phyloP scores from a whole-genome alignment of 1,140 invertebrate species.

The Drosophila equinoxialis region DNA sequence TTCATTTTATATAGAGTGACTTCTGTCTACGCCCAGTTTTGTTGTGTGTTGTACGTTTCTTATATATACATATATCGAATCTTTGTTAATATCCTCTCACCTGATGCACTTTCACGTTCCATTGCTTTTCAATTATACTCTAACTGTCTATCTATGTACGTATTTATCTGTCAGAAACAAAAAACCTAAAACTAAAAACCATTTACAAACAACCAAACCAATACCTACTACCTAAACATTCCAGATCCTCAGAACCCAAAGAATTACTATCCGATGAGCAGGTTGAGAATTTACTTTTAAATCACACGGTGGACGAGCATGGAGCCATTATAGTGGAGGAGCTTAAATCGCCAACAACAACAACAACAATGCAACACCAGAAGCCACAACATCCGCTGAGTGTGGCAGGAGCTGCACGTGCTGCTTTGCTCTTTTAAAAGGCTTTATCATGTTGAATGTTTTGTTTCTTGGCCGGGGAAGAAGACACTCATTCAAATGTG shows the following conservation, averaged over 20 bases:
- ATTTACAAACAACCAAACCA: constrained; percentile 43
- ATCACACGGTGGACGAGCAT: constrained; percentile 76
- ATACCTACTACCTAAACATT: constrained; percentile 54
- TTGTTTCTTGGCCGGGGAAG: constrained; percentile 9
- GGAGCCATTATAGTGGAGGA: constrained; percentile 78
- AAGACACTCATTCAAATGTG: not conserved
- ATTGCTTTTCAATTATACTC: constrained; percentile 5
- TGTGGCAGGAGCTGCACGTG: constrained; percentile 49
- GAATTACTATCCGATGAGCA: constrained; percentile 82
- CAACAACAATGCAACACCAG: constrained; percentile 48
- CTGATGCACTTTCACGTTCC: constrained; percentile 1
- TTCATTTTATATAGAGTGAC: not conserved
- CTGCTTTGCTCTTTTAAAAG: constrained; percentile 59
- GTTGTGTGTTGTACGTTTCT: constrained; percentile 7
- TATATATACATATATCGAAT: not conserved
- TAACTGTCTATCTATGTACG: constrained; percentile 11
- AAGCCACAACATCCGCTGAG: constrained; percentile 57
- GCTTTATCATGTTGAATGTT: not conserved
- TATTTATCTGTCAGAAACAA: constrained; percentile 18
- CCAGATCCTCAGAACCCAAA: constrained; percentile 80
- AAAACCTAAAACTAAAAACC: constrained; percentile 1
- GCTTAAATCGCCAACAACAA: constrained; percentile 73
- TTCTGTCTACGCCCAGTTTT: constrained; percentile 6
- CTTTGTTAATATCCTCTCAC: constrained; percentile 14
- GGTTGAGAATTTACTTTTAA: constrained; percentile 82